Evolutionary conservation across 2,797 vertebrate genomes (phyloP), one percentile per base, ranked within the genome.

Genomic region (Anguilla marmorata): DNA sequence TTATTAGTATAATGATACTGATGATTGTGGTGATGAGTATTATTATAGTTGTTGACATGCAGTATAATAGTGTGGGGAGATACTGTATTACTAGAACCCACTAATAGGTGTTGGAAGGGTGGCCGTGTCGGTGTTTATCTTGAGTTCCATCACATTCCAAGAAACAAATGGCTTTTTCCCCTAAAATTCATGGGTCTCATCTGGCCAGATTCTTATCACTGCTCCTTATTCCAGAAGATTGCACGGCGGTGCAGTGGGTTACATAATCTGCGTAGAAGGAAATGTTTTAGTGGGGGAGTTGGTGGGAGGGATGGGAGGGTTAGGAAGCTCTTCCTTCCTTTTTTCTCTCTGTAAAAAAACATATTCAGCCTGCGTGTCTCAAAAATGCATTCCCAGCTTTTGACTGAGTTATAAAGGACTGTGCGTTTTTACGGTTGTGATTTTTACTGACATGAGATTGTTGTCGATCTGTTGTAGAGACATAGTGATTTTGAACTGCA

Each of bases 221-320:
- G 69, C 85, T 91, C 86, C 88, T 92, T 30, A 86, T 90, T 92
- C 89, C 93, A 90, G 85, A 91, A 94, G 92, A 93, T 93, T 92
- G 87, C 92, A 91, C 88, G 91, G 93, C 89, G 58, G 90, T 92
- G 92, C 82, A 87, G 90, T 88, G 69, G 0, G 91, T 96, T 96
- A 94, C 95, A 95, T 96, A 96, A 96, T 92, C 88, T 69, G 82
- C 85, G 91, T 92, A 92, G 91, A 91, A 94, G 95, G 95, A 96
- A 96, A 95, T 96, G 94, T 95, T 95, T 96, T 93, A 88, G 87
- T 90, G 93, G 91, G 87, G 90, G 89, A 66, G 86, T 89, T 84
- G 48, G 93, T 41, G 91, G 91, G 88, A 56, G 0, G 63, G 66
- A 85, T 50, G 90, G 90, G 92, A 58, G 90, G 91, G 85, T 48